phyloP scores from a whole-genome alignment of 2,113 vertebrate species.

The Macrotis lagotis region DNA sequence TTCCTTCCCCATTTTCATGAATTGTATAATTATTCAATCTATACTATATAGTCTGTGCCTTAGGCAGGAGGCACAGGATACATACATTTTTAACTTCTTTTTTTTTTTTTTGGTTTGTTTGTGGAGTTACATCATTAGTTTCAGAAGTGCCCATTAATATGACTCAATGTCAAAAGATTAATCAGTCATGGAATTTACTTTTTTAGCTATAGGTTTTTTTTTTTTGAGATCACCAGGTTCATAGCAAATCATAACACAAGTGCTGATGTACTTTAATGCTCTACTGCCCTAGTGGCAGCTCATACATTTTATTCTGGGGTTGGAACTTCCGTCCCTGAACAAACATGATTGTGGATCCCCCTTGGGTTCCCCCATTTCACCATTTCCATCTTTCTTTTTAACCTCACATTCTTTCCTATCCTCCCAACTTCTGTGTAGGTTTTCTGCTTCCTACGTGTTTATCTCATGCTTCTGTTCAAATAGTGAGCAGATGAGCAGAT shows the following conservation, averaged over 20 bases:
- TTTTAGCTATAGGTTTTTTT: neutral
- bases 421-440: neutral
- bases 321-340: constrained; percentile 39
- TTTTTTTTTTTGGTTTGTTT: constrained; percentile 38
- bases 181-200: neutral
- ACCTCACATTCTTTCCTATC: neutral
- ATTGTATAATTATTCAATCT: constrained; percentile 72
- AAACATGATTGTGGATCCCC: constrained; percentile 29
- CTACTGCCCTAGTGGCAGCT: constrained; percentile 31
- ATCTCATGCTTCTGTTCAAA: neutral
- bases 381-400: constrained; percentile 4
- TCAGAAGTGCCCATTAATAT: constrained; percentile 50
- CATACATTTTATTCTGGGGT: constrained; percentile 37
- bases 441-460: neutral
- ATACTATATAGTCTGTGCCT: constrained; percentile 65
- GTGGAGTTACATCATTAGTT: constrained; percentile 4
- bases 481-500: neutral
- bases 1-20: constrained; percentile 62
- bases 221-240: constrained; percentile 27
- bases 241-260: constrained; percentile 28
- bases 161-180: constrained; percentile 42
- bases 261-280: constrained; percentile 43
- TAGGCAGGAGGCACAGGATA: constrained; percentile 16
- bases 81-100: constrained; percentile 28
- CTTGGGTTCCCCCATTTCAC: neutral